Conservation (phyloP, 1,140 invertebrate genomes). For the Musca vetustissima region DNA sequence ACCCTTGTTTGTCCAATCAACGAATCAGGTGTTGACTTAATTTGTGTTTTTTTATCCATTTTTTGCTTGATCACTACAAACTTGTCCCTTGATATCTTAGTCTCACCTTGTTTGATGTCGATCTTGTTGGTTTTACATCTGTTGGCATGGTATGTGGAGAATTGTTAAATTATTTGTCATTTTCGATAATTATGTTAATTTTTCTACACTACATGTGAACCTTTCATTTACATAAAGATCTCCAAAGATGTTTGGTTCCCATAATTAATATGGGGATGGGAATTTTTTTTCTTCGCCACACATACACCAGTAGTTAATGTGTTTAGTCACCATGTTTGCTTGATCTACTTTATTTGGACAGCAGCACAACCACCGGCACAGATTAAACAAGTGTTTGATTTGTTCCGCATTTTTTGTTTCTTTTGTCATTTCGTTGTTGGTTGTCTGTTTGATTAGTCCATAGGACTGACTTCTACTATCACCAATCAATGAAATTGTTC, state of each 20-base stretch:
- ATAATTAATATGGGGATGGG: neutral
- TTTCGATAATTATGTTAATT: constrained; percentile 17
- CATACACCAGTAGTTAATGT: constrained; percentile 5
- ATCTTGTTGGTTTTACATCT: neutral
- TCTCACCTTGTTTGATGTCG: too few relatives aligned
- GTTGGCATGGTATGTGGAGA: neutral
- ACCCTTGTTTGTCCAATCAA: constrained; percentile 12
- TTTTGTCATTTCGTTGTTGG: neutral
- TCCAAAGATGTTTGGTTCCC: neutral
- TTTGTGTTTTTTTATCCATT: constrained; percentile 15
- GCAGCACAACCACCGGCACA: neutral
- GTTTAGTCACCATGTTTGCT: neutral
- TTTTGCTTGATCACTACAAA: neutral
- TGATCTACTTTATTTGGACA: neutral
- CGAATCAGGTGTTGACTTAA: constrained; percentile 21
- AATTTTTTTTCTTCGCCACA: neutral
- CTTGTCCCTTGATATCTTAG: neutral
- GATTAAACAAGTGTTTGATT: constrained; percentile 18
- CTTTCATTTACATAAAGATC: constrained; percentile 4
- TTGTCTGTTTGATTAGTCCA: neutral
- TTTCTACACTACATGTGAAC: neutral
- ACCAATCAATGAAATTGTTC: neutral
- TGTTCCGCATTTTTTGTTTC: constrained; percentile 1
- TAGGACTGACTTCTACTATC: too few relatives aligned
- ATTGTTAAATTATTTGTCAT: constrained; percentile 14